phyloP scores from a whole-genome alignment of 2,113 vertebrate species.

The Oryzias curvinotus region DNA sequence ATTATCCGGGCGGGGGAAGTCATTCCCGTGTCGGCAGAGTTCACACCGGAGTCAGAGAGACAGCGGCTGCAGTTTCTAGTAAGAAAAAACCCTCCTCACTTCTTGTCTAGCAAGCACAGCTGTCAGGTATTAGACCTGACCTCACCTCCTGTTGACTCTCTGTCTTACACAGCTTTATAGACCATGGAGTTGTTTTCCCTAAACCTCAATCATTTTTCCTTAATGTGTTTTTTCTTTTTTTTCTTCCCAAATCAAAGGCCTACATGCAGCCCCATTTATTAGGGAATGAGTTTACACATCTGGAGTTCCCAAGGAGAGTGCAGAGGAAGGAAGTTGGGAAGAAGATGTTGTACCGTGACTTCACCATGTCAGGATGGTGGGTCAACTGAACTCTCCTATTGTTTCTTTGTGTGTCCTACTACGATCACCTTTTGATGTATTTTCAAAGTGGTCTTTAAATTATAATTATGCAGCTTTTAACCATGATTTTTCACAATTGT shows the following conservation, averaged over 20 bases:
- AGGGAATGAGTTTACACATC: slow-evolving; percentile 96
- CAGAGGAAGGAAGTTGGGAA: slow-evolving; percentile 96
- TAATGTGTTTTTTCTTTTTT: slow-evolving; percentile 9
- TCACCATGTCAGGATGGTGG: slow-evolving; percentile 98
- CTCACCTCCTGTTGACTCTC: slow-evolving; percentile 39
- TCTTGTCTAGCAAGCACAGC: slow-evolving; percentile 36
- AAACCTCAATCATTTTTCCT: slow-evolving; percentile 31
- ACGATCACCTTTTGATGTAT: too few relatives aligned
- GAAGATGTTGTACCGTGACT: slow-evolving; percentile 96
- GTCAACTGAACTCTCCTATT: slow-evolving; percentile 38
- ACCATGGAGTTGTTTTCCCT: slow-evolving; percentile 57
- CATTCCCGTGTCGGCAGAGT: slow-evolving; percentile 94
- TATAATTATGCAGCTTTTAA: too few relatives aligned
- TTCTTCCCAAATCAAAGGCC: slow-evolving; percentile 74
- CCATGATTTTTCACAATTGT: too few relatives aligned
- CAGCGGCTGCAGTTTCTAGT: slow-evolving; percentile 97
- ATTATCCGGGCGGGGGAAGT: slow-evolving; percentile 91
- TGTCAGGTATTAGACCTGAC: slow-evolving; percentile 52
- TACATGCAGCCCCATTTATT: slow-evolving; percentile 96
- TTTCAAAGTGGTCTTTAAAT: too few relatives aligned
- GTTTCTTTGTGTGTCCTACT: not conserved
- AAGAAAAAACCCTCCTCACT: slow-evolving; percentile 57
- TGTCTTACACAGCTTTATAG: slow-evolving; percentile 43
- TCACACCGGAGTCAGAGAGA: slow-evolving; percentile 95
- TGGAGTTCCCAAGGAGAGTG: slow-evolving; percentile 96